Conservation (phyloP, 2,113 vertebrate genomes). For the Archilochus colubris region DNA sequence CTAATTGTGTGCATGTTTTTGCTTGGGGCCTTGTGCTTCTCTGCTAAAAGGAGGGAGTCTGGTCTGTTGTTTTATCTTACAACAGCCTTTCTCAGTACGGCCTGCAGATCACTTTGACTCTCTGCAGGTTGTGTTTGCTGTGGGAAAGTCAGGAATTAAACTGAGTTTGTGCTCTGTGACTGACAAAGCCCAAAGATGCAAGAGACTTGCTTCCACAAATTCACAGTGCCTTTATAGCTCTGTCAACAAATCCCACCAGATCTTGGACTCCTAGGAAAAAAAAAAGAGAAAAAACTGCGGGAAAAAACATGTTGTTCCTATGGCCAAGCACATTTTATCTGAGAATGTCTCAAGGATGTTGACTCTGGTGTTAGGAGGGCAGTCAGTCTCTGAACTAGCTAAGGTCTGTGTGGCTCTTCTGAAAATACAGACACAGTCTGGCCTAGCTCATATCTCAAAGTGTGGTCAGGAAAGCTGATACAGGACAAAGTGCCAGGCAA, state of each 20-base stretch:
- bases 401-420: background rate
- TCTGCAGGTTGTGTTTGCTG: background rate
- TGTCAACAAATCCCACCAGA: background rate
- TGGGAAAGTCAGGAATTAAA: background rate
- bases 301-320: background rate
- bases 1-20: constrained; percentile 5
- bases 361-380: background rate
- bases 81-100: background rate
- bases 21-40: background rate
- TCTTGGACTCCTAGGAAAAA: background rate
- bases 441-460: fast-evolving
- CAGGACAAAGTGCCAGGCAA: background rate
- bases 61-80: background rate
- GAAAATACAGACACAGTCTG: background rate
- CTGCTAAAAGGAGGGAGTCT: background rate
- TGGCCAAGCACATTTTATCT: background rate
- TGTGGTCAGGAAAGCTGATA: background rate
- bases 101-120: background rate
- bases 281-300: background rate
- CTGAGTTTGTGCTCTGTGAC: background rate
- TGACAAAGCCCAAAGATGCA: background rate
- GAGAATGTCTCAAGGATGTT: background rate
- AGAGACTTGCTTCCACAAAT: background rate
- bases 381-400: background rate
- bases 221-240: background rate